Base-by-base conservation (phyloP, 2,797 vertebrate species). In the Molothrus aeneus region DNA sequence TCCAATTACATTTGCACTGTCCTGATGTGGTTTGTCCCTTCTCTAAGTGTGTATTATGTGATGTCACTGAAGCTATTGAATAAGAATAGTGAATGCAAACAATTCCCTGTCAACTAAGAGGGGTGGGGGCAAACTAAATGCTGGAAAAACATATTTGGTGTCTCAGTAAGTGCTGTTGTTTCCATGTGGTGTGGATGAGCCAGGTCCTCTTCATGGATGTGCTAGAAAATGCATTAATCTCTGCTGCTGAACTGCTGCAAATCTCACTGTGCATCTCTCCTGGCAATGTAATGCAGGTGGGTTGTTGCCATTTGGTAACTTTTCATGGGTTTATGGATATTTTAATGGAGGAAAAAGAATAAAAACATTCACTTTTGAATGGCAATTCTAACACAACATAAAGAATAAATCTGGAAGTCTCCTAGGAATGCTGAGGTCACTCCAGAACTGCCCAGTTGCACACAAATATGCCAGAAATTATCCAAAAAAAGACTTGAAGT, bases 191-290 rank as follows among this genome's bases (percentile, higher is more conserved):
- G 47, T 26, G 51, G 20, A 12, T 94, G 63, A 81, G 32, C 28
- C 72, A 19, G 20, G 21, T 92, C 34, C 5, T 80, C 34, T 53
- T 61, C 34, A 2, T 1, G 42, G 61, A 50, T 26, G 0, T 25
- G 36, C 32, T 88, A 32, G 56, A 63, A 69, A 87, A 60, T 24
- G 7, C 0, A 7, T 60, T 80, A 9, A 17, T 51, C 22, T 86
- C 54, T 66, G 2, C 54, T 65, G 43, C 73, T 77, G 71, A 68
- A 28, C 53, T 53, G 54, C 73, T 80, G 3, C 61, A 64, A 13
- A 14, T 51, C 20, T 72, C 7, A 1, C 42, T 1, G 1, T 63
- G 34, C 6, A 0, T 48, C 7, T 47, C 2, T 51, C 66, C 57
- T 83, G 73, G 9, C 25, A 14, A 2, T 31, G 25, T 21, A 7